Evolutionary conservation across 1,140 invertebrate species (phyloP).

Genomic region (Goniozus legneri): DNA sequence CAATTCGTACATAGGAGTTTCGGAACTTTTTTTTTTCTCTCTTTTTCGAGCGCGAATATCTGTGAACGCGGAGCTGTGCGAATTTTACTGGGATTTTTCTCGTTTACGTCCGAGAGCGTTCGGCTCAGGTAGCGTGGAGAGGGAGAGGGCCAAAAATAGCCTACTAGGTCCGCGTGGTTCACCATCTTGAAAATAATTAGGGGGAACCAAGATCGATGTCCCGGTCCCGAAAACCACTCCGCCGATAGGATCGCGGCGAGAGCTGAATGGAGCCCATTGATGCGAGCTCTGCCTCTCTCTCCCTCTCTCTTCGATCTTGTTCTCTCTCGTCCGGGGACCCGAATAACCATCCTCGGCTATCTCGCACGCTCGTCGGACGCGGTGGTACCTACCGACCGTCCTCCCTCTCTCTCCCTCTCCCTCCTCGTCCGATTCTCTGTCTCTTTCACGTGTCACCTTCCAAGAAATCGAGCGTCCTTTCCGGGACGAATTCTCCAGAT

Average conservation of each 20-base stretch:
- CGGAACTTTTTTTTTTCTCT: no score
- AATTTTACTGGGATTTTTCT: no score
- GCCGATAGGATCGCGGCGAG: slow-evolving; percentile 46
- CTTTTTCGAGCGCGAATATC: no score
- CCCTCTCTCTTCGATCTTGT: slow-evolving; percentile 5
- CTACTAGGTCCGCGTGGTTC: slow-evolving; percentile 28
- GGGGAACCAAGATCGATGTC: slow-evolving; percentile 53
- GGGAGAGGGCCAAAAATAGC: slow-evolving; percentile 20
- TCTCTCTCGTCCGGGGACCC: slow-evolving; percentile 2
- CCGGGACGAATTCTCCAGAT: slow-evolving; percentile 55
- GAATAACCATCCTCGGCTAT: no score
- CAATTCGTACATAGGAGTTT: no score
- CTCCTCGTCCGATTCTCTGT: slow-evolving; percentile 27
- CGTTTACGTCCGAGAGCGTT: no score
- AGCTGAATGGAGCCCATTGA: slow-evolving; percentile 53
- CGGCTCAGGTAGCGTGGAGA: slow-evolving; percentile 5
- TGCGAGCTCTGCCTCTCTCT: slow-evolving; percentile 31
- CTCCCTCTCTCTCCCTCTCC: not conserved
- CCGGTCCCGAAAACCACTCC: slow-evolving; percentile 40
- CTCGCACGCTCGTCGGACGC: no score
- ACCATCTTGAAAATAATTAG: slow-evolving; percentile 55
- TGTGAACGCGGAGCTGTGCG: no score
- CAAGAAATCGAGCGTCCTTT: slow-evolving; percentile 54
- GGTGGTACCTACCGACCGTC: not conserved
- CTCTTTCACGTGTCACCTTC: slow-evolving; percentile 31